phyloP scores from a whole-genome alignment of 2,113 vertebrate genomes.

The Astatotilapia flaviijosephi region DNA sequence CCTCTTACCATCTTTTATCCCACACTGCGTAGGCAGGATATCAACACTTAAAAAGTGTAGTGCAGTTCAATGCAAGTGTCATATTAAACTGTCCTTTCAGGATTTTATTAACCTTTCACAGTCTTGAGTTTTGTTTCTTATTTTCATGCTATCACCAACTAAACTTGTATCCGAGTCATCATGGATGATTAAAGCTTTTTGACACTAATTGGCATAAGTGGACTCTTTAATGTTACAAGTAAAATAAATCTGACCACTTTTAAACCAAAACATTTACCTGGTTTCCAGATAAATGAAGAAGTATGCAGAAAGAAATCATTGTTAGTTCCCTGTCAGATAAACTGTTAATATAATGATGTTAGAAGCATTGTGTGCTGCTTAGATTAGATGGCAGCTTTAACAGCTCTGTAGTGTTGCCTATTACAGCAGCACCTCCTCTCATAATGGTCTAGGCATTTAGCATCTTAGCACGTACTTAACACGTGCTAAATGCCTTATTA shows the following conservation, averaged over 20 bases:
- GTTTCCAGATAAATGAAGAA: not conserved
- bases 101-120: not conserved
- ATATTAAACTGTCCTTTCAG: not conserved
- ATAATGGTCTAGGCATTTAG: not conserved
- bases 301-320: not conserved
- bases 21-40: not conserved
- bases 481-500: not conserved
- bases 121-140: not conserved
- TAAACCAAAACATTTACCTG: not conserved
- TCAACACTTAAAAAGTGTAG: not conserved
- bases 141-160: not conserved
- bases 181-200: not conserved
- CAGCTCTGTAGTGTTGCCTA: not conserved
- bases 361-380: not conserved
- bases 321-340: not conserved
- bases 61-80: not conserved
- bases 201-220: not conserved
- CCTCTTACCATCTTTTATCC: constrained; percentile 32
- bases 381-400: not conserved
- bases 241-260: not conserved
- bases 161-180: not conserved
- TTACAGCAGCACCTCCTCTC: not conserved
- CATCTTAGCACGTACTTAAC: not conserved
- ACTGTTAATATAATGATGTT: not conserved
- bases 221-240: not conserved